phyloP scores from a whole-genome alignment of 2,113 vertebrate genomes.

The Indicator maculatus region DNA sequence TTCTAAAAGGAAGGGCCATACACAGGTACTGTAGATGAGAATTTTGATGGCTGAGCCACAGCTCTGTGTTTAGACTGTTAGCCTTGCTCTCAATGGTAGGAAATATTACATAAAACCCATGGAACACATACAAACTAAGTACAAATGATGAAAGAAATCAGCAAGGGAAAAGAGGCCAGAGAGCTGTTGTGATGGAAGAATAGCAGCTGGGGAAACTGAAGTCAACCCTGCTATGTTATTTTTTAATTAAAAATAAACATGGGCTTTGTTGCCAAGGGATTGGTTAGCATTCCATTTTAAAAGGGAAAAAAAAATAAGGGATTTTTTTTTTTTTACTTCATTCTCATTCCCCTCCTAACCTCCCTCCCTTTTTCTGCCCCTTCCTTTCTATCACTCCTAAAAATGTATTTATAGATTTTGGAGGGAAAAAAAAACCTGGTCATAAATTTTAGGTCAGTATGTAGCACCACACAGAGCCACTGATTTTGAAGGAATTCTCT shows the following conservation, averaged over 20 bases:
- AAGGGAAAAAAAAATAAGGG: neutral
- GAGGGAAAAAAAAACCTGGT: neutral
- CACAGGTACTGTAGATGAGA: conserved; percentile 14
- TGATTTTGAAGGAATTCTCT: neutral
- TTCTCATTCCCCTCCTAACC: conserved; percentile 27
- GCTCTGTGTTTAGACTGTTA: conserved; percentile 36
- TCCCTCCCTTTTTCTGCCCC: neutral
- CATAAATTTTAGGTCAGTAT: neutral
- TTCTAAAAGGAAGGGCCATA: neutral
- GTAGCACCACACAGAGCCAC: neutral
- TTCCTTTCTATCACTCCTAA: neutral
- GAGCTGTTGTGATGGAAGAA: conserved; percentile 54
- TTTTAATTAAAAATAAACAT: conserved; percentile 81
- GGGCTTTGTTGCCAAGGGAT: conserved; percentile 70
- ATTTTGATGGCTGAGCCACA: neutral
- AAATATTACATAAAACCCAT: conserved; percentile 54
- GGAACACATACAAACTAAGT: conserved; percentile 35
- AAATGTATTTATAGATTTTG: conserved; percentile 59
- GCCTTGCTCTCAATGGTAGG: conserved; percentile 43
- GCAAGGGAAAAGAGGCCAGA: conserved; percentile 59
- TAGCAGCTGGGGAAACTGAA: conserved; percentile 68
- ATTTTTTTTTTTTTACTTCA: conserved; percentile 53
- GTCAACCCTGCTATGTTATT: conserved; percentile 71
- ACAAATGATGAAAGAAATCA: conserved; percentile 68
- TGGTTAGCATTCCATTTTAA: conserved; percentile 68